A percentile compares a stretch with the other conserved stretches of the same genome.
These are phyloP conservation scores for Phylloscopus trochiloides DNA, from an alignment of 2,113 vertebrate genomes.

Conservation along the genomic window DNA sequence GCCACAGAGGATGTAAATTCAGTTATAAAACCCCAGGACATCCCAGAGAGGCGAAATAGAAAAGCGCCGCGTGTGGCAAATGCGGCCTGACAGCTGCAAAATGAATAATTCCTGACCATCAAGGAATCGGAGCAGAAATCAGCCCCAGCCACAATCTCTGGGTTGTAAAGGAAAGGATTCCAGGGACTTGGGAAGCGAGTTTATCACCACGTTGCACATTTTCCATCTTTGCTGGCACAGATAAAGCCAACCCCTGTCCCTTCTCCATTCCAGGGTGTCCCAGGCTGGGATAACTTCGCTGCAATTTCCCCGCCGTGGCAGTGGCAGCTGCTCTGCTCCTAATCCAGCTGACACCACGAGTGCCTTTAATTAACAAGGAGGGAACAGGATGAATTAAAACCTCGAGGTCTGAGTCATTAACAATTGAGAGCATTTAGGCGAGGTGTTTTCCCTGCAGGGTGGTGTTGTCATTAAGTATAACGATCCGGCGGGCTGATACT, in stretches of 20 bases:
- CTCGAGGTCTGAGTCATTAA: slow-evolving; percentile 8
- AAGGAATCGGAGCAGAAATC: slow-evolving; percentile 47
- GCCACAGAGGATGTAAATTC: not conserved
- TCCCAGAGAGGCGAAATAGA: not conserved
- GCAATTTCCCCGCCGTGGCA: not conserved
- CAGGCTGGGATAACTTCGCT: not conserved
- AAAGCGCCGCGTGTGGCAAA: not conserved
- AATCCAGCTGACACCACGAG: not conserved
- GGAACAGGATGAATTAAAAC: not conserved
- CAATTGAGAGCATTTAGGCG: slow-evolving; percentile 17
- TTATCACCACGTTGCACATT: not conserved
- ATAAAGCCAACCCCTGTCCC: not conserved
- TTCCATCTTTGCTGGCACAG: not conserved
- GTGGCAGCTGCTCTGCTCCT: not conserved
- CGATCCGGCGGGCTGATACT: not conserved
- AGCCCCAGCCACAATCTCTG: not conserved
- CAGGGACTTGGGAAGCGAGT: not conserved
- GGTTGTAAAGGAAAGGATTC: not conserved
- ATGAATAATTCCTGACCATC: slow-evolving; percentile 32
- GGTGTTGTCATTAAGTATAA: not conserved
- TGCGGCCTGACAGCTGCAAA: slow-evolving; percentile 18
- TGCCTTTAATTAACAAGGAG: slow-evolving; percentile 32
- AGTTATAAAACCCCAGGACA: slow-evolving; percentile 34
- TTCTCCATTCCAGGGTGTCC: not conserved
- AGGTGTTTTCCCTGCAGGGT: not conserved